Base-by-base conservation (phyloP, 1,140 invertebrate genomes). In the Heliconius congener region DNA sequence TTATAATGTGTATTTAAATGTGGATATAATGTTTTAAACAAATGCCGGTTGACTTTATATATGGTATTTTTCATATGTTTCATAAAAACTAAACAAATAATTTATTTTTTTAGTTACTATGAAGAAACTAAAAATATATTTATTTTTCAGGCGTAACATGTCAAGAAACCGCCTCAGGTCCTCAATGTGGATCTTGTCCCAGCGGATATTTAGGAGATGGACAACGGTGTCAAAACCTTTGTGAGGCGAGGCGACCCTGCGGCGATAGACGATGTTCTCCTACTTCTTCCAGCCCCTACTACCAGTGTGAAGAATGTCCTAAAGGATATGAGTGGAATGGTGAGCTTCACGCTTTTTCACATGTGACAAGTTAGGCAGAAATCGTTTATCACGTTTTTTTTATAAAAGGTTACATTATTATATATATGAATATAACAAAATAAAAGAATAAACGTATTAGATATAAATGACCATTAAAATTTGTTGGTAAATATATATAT, bases 251-350 rank as follows among this genome's bases (percentile, higher is more conserved):
- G 0, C 79, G 80, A 34, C 89, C 90, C 1, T 94, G 93, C 60
- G 91, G 92, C 77, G 84, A 93, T 90, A 96, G 97, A 82, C 94
- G 96, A 30, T 99, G 98, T 89, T 90, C 94, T 8, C 95, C 96
- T n/a, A 95, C 90, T 0, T 94, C 96, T 3, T 94, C 94, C 23
- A 95, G 96, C 8, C 98, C 98, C 0, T 98, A 96, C 89, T 98
- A 96, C 86, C 95, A 96, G 70, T 99, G 98, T 86, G 96, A 97
- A 71, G 88, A 95, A 1, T 99, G 98, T 90, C 97, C 97, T 1
- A 90, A 92, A 78, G 98, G 98, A 11, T 97, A 96, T 78, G 96
- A 96, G n/a, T 98, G 98, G 83, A 98, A 99, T 88, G 98, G 98
- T 94, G 79, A 86, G 42, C 42, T 42, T 42, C 42, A 42, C 4